A percentile compares a stretch with the other conserved stretches of the same genome.
These are phyloP conservation scores for Gnatocerus cornutus DNA, from an alignment of 2,888 invertebrate species.

Conservation along the genomic window DNA sequence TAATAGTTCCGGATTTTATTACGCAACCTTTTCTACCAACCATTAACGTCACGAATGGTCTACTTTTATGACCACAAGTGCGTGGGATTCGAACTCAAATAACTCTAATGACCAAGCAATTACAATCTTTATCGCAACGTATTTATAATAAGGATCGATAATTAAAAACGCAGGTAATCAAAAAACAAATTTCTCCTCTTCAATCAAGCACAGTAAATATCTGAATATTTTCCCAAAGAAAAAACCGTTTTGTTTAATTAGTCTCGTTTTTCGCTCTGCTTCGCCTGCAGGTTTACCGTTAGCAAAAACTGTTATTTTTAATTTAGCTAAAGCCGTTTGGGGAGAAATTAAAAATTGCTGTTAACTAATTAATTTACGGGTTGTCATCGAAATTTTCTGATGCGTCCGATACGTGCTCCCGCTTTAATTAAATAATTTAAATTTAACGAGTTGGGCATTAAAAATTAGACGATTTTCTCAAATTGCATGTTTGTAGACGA, in stretches of 20 bases:
- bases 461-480: too few species aligned
- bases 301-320: not conserved
- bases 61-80: constrained; percentile 15
- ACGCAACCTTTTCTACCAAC: constrained; percentile 2
- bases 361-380: not conserved
- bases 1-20: constrained; percentile 9
- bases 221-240: not conserved
- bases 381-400: too few species aligned
- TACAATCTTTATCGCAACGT: not conserved
- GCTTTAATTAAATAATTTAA: too few species aligned
- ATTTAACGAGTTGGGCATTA: too few species aligned
- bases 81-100: constrained; percentile 23
- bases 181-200: not conserved
- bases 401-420: too few species aligned
- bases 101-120: constrained; percentile 12
- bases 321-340: not conserved
- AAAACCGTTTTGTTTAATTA: constrained; percentile 1
- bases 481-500: too few species aligned
- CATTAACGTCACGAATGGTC: constrained; percentile 9
- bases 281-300: not conserved
- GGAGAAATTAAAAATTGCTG: not conserved
- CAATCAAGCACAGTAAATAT: not conserved
- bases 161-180: too few species aligned
- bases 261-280: not conserved
- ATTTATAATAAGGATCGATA: too few species aligned